Evolutionary conservation across 2,797 vertebrate genomes (phyloP), one percentile per base, ranked within the genome.

Genomic region (Haliaeetus albicilla): DNA sequence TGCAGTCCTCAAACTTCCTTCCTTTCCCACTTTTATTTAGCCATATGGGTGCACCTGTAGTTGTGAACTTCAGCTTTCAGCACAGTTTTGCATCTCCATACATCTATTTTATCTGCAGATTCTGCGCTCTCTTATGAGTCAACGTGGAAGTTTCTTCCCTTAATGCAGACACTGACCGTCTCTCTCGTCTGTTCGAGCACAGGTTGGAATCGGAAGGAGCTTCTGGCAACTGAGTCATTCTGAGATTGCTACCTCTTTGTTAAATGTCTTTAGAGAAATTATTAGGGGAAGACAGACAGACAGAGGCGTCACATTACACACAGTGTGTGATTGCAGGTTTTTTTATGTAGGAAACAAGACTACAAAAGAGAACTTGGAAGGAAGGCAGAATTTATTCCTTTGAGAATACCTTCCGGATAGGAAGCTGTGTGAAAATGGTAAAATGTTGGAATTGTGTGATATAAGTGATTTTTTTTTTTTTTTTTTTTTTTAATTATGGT

Each of bases 101-200:
- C 11, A 9, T 46, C 31, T 88, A 1, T 85, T 78, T 44, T 33
- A 33, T 56, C 44, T 88, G 31, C 5, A 6, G 63, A 44, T 87
- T 84, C 37, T 73, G 44, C 0, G 0, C 30, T 81, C 24, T 76
- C 44, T 69, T 65, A 27, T 9, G 37, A 61, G 27, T 77, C 54
- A 49, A 18, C 3, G 1, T 33, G 37, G 41, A 60, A 81, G 31
- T 11, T 69, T 78, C 91, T 71, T 60, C 43, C 33, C 30, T 74
- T 84, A 56, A 41, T 22, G 10, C 1, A 7, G 46, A 39, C 0
- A 0, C 37, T 61, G 49, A 39, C 27, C 1, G 1, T 60, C 35
- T 71, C 33, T 63, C 24, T 67, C 13, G 39, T 31, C 35, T 80
- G 14, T 76, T 57, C 20, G 31, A 87, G 60, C 37, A 6, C 17